phyloP scores from a whole-genome alignment of 1,140 invertebrate species.

The Diploscapter pachys region DNA sequence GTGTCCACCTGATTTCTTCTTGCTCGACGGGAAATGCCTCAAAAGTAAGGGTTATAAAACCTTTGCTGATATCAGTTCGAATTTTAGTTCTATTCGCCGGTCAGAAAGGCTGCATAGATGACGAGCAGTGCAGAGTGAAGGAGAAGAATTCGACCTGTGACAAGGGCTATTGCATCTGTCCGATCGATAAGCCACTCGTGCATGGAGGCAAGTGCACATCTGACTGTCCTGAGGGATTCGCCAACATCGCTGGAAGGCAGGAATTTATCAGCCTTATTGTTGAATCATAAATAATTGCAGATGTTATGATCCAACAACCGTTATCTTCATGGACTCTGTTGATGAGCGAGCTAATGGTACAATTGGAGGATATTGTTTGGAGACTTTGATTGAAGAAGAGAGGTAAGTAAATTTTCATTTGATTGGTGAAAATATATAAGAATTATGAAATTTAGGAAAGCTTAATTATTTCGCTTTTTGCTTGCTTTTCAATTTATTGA shows the following conservation, averaged over 20 bases:
- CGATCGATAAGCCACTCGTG: constrained; percentile 41
- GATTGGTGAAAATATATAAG: no score
- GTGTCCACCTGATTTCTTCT: constrained; percentile 47
- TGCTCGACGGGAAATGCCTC: constrained; percentile 25
- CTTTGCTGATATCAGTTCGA: background rate
- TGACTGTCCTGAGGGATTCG: constrained; percentile 54
- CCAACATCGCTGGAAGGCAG: constrained; percentile 56
- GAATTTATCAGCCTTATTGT: background rate
- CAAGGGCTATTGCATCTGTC: constrained; percentile 49
- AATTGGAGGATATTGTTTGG: constrained; percentile 52
- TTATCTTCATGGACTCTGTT: constrained; percentile 59
- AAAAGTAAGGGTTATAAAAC: constrained; percentile 11
- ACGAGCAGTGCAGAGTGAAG: constrained; percentile 47
- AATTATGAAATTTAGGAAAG: no score
- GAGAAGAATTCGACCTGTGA: constrained; percentile 44
- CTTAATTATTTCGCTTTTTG: no score
- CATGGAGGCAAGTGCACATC: constrained; percentile 51
- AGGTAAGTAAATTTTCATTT: constrained; percentile 5
- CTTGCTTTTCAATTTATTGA: no score
- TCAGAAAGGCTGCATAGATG: constrained; percentile 52
- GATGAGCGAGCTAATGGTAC: constrained; percentile 55
- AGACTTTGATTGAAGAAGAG: constrained; percentile 50
- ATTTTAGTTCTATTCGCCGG: constrained; percentile 49
- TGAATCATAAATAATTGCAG: background rate
- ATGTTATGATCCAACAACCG: constrained; percentile 57